These are phyloP conservation scores for Papilio polytes DNA, from an alignment of 1,140 invertebrate genomes.

Conservation along the genomic window DNA sequence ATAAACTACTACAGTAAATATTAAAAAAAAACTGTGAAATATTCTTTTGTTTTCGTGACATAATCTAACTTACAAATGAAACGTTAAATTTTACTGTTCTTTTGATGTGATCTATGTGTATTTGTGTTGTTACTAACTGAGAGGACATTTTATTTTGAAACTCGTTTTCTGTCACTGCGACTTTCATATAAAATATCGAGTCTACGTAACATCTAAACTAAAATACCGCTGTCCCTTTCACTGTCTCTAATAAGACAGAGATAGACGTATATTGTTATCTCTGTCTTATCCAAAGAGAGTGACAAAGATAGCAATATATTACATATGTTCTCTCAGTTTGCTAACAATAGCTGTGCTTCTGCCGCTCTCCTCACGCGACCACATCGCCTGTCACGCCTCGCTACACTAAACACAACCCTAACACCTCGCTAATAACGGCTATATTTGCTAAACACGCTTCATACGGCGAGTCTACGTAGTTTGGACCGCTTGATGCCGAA, in stretches of 20 bases:
- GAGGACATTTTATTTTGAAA: not conserved
- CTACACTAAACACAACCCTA: constrained; percentile 78
- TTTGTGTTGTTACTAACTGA: constrained; percentile 26
- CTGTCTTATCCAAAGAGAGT: too few relatives aligned
- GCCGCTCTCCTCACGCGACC: constrained; percentile 73
- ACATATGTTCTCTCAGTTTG: constrained; percentile 27
- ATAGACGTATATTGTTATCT: not conserved
- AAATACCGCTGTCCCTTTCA: not conserved
- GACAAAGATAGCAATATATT: too few relatives aligned
- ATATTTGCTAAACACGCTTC: constrained; percentile 42
- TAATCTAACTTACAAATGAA: constrained; percentile 23
- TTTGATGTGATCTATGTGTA: constrained; percentile 24
- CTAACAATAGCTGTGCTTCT: constrained; percentile 63
- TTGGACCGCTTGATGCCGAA: constrained; percentile 40
- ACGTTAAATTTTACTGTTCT: constrained; percentile 20
- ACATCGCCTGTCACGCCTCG: constrained; percentile 79
- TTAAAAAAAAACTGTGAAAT: not conserved
- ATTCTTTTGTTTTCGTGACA: not conserved
- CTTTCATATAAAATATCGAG: too few relatives aligned
- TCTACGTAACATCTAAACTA: not conserved
- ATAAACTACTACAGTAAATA: not conserved
- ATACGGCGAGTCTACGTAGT: constrained; percentile 38
- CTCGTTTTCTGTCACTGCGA: not conserved
- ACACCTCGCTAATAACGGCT: constrained; percentile 70
- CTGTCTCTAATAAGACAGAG: not conserved